Base-by-base conservation (phyloP, 2,888 invertebrate genomes). In the Crocallis elinguaria region DNA sequence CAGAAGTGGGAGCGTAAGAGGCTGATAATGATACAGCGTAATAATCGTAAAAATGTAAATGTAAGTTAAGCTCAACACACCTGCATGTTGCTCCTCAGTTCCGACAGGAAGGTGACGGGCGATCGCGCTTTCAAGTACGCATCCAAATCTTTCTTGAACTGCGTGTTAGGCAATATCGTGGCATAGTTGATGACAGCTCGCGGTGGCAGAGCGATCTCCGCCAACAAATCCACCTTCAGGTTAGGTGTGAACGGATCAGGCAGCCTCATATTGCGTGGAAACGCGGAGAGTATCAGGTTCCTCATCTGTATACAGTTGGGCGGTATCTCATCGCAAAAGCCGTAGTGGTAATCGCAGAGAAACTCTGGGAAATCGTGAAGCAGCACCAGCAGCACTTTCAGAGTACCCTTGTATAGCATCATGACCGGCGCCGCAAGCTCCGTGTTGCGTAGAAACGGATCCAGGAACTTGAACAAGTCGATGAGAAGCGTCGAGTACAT, bases 331-430 rank as follows among this genome's bases (percentile, higher is more conserved):
- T 99, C 99, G 84, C 99, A 99, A 90, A 99, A 98, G 35, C 98
- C 97, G 83, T 99, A 99, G 84, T 99, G 99, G 85, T 99, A 99
- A 82, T 99, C 99, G 86, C 99, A 99, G 42, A 99, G 93, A 84
- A 99, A 98, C 88, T 99, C 99, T 0, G 99, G 99, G 84, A 99
- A 99, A 83, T 99, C 99, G 80, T 99, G 99, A 8, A 99, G 93
- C 21, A 99, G 91, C 0, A 99, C 98, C 29, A 99, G 92, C 42
- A 99, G 92, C 6, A 99, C 98, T 60, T 99, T 94, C 36, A 99
- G 91, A 0, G 98, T 98, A 67, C 98, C 99, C 88, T 98, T 98
- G 92, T 99, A 99, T 16, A 99, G 92, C 71, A 96, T 93, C 74
- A 97, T 97, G 3, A 99, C 97, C 0, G 99, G 97, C 69, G 98